Conservation (phyloP, 1,140 invertebrate species). For the Gonioctena quinquepunctata region DNA sequence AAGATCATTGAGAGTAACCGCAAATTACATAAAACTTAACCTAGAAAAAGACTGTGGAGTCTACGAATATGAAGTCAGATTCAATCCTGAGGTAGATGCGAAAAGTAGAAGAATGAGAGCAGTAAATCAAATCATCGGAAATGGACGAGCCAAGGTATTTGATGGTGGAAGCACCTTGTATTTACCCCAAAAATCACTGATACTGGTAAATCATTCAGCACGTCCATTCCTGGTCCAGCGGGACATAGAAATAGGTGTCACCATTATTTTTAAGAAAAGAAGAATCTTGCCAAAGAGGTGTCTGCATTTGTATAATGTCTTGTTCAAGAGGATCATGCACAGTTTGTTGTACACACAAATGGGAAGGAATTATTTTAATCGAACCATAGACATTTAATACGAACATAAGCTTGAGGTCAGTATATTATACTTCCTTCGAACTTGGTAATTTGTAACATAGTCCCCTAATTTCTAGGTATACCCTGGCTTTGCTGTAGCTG, state of each 20-base stretch:
- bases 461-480: constrained; percentile 18
- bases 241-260: constrained; percentile 63
- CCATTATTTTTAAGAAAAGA: constrained; percentile 69
- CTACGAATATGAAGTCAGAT: constrained; percentile 79
- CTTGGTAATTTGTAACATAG: no score
- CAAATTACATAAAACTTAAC: constrained; percentile 75
- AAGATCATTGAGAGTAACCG: constrained; percentile 58
- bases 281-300: constrained; percentile 70
- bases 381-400: constrained; percentile 69
- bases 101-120: constrained; percentile 68
- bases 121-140: constrained; percentile 65
- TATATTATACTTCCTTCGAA: no score
- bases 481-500: constrained; percentile 40
- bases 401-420: constrained; percentile 76
- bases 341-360: constrained; percentile 76
- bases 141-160: constrained; percentile 68
- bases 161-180: constrained; percentile 69
- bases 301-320: constrained; percentile 83
- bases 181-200: constrained; percentile 64
- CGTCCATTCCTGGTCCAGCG: constrained; percentile 62
- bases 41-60: constrained; percentile 67
- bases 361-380: constrained; percentile 80
- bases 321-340: constrained; percentile 81
- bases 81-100: constrained; percentile 73
- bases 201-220: constrained; percentile 61